Percentiles rank a stretch among this genome's conserved stretches.
Conservation (phyloP, 2,888 invertebrate genomes). For the Volucella inflata region DNA sequence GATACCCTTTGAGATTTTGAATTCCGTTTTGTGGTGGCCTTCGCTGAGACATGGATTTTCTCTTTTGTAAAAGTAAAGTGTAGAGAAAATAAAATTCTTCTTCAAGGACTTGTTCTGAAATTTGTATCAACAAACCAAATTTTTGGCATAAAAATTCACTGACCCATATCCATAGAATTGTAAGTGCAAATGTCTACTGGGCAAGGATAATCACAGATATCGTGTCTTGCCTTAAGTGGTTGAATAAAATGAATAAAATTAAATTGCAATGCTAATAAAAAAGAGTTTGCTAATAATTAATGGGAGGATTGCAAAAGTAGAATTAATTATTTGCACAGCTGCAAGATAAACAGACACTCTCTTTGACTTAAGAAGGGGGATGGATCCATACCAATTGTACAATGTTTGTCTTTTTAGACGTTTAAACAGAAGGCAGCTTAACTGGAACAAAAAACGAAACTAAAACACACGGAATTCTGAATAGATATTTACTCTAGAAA, state of each 20-base stretch:
- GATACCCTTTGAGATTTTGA: background rate
- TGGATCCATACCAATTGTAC: too few species aligned
- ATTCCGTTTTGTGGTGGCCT: slow-evolving; percentile 2
- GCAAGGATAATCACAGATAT: background rate
- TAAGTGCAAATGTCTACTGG: slow-evolving; percentile 4
- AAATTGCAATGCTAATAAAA: slow-evolving; percentile 1
- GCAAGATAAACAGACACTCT: too few species aligned
- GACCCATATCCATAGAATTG: slow-evolving; percentile 18
- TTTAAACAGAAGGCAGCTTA: too few species aligned
- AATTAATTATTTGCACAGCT: too few species aligned
- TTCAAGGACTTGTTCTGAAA: slow-evolving; percentile 16
- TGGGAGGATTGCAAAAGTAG: too few species aligned
- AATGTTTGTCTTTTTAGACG: too few species aligned
- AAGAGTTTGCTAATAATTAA: too few species aligned
- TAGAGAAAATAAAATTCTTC: slow-evolving; percentile 8
- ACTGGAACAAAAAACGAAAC: too few species aligned
- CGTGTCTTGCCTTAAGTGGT: background rate
- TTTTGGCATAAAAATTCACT: slow-evolving; percentile 15
- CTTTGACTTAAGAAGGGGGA: too few species aligned
- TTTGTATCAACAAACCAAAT: slow-evolving; percentile 20
- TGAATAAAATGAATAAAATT: background rate
- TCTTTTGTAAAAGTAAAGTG: background rate
- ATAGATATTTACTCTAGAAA: too few species aligned
- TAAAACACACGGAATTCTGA: too few species aligned
- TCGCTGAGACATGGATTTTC: slow-evolving; percentile 29